Evolutionary conservation across 2,797 vertebrate genomes (phyloP), one percentile per base, ranked within the genome.

Genomic region (Coreius guichenoti): DNA sequence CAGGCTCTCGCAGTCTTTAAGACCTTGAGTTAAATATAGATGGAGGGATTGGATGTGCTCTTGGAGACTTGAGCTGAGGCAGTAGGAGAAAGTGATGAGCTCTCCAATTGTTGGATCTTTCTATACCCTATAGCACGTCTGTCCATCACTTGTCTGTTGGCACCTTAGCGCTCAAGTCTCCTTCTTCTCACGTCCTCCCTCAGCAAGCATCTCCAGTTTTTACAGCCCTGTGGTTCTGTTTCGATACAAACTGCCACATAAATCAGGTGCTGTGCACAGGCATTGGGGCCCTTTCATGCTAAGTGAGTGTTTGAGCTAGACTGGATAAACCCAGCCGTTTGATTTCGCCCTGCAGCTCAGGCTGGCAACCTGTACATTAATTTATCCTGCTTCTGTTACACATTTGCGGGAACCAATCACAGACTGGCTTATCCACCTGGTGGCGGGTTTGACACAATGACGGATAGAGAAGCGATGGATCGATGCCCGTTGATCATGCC

Each of bases 261-360:
- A 83, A 81, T 86, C 85, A 72, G 84, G 89, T 33, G 69, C 45
- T 88, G 75, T 79, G 77, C 87, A 87, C 83, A 58, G 33, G 16
- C 80, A 39, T 19, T 80, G n/a, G 45, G 82, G 80, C 67, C 61
- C 83, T 83, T 69, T 26, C 72, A 90, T 77, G 88, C 89, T 91
- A 92, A 94, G 91, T 93, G 89, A 88, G 88, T 91, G 90, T 91
- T 83, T 86, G 85, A 90, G 89, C 89, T n/a, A n/a, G n/a, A n/a
- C n/a, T n/a, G n/a, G n/a, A n/a, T n/a, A n/a, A n/a, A n/a, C n/a
- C n/a, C n/a, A n/a, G n/a, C n/a, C n/a, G n/a, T n/a, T n/a, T n/a
- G n/a, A n/a, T n/a, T n/a, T n/a, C n/a, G n/a, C n/a, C n/a, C n/a
- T n/a, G n/a, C n/a, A n/a, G n/a, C n/a, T n/a, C n/a, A n/a, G n/a